Percentiles rank a stretch among this genome's conserved stretches.
These are phyloP conservation scores for Poecilia wingei DNA, from an alignment of 2,797 vertebrate genomes.

Conservation along the genomic window DNA sequence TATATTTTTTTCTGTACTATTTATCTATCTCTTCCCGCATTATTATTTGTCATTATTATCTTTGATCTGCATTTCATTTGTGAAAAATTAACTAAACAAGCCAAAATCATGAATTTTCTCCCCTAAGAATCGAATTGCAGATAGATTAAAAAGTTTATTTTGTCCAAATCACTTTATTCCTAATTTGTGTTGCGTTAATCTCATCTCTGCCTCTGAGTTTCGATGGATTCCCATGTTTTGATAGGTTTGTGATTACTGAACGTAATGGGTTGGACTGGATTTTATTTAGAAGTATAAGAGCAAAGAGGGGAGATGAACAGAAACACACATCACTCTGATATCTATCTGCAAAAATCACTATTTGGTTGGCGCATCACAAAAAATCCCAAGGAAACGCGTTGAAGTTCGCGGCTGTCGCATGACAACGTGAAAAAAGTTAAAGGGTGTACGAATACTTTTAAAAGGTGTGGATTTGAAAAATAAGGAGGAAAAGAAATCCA, in stretches of 20 bases:
- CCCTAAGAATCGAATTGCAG: background rate
- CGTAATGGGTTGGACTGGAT: background rate
- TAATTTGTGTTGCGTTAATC: background rate
- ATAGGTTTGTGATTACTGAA: background rate
- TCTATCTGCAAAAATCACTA: background rate
- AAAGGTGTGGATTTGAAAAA: constrained; percentile 38
- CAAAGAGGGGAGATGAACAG: background rate
- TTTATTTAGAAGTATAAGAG: background rate
- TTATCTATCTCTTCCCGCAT: too few relatives aligned
- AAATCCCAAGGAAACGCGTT: background rate
- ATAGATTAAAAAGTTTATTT: background rate
- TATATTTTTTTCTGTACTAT: too few relatives aligned
- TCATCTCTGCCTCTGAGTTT: background rate
- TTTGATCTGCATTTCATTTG: background rate
- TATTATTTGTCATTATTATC: too few relatives aligned
- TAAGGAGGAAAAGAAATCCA: constrained; percentile 28
- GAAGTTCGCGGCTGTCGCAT: background rate
- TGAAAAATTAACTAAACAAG: too few relatives aligned
- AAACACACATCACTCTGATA: background rate
- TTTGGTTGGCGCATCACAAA: background rate
- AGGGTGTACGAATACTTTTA: background rate
- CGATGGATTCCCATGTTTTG: background rate
- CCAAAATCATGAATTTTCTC: background rate
- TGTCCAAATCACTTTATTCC: background rate
- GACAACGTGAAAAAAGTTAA: background rate